Base-by-base conservation (phyloP, 2,113 vertebrate species). In the Nesogale talazaci region DNA sequence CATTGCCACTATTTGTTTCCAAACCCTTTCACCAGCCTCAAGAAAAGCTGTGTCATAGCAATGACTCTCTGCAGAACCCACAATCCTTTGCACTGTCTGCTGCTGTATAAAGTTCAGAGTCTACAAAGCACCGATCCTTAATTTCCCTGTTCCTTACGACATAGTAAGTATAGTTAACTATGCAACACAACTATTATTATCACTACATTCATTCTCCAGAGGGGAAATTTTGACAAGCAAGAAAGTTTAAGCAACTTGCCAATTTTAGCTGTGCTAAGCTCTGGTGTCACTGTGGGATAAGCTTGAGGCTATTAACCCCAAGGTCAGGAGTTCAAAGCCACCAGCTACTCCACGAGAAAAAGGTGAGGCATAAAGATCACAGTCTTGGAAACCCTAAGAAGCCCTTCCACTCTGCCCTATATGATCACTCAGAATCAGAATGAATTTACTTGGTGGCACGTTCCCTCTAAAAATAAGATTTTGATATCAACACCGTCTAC, bases 381-480 rank as follows among this genome's bases (percentile, higher is more conserved):
- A 52, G 46, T 52, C 46, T 52, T 52, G 10, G 46, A 52, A 52
- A 52, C 14, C 46, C 46, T 10, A 52, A 52, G 46, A 10, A 52
- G 46, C 46, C 10, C 9, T 10, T 52, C 46, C 14, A 52, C 46
- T 52, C 46, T 52, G 46, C 46, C 46, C 46, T 10, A 12, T 52
- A 52, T 9, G 46, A 10, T 52, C 46, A 46, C 46, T 52, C 46
- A 10, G 46, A 52, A 11, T 52, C 46, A 52, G 46, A 52, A 52
- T 52, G 46, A 52, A 12, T 52, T 52, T 52, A 12, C 46, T 52
- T 52, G 46, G 77, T 92, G 75, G 75, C 40, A 72, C 31, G 83
- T 92, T 75, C 92, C 57, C 27, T 93, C 36, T 81, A 80, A 72
- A 87, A 65, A 82, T 25, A 15, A 72, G 34, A 3, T 63, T 85